phyloP scores from a whole-genome alignment of 2,113 vertebrate genomes.

The Paracanthobrama guichenoti region DNA sequence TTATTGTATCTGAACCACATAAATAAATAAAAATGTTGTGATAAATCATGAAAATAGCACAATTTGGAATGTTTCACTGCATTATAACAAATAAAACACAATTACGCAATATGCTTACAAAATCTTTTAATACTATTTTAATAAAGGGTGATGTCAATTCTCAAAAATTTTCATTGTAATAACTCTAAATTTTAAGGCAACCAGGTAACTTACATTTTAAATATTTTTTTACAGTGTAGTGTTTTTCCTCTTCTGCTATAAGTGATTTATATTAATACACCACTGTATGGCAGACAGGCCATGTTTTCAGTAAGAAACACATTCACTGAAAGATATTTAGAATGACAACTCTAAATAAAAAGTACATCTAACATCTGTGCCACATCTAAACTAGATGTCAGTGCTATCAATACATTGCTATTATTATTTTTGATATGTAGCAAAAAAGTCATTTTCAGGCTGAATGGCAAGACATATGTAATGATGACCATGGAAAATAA shows the following conservation, averaged over 20 bases:
- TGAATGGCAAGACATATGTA: slow-evolving; percentile 65
- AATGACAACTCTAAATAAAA: not conserved
- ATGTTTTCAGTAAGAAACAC: not conserved
- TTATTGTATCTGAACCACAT: too few species aligned
- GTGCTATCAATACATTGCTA: slow-evolving; percentile 55
- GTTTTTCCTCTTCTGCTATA: not conserved
- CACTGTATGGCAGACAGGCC: not conserved
- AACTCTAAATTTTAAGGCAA: too few species aligned
- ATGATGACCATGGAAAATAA: slow-evolving; percentile 67
- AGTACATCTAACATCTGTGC: slow-evolving; percentile 28
- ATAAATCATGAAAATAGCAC: too few species aligned
- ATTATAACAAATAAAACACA: too few species aligned
- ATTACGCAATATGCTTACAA: too few species aligned
- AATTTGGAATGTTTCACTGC: too few species aligned
- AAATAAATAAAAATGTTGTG: too few species aligned
- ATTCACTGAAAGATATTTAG: slow-evolving; percentile 14
- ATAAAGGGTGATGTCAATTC: too few species aligned
- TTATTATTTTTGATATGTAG: slow-evolving; percentile 68
- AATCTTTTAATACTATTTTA: too few species aligned
- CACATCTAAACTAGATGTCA: not conserved
- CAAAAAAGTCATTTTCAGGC: slow-evolving; percentile 59
- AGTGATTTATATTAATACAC: not conserved
- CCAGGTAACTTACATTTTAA: too few species aligned
- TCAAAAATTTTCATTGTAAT: too few species aligned
- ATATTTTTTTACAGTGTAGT: too few species aligned